Evolutionary conservation across 2,113 vertebrate genomes (phyloP).

Genomic region (Mus musculus): DNA sequence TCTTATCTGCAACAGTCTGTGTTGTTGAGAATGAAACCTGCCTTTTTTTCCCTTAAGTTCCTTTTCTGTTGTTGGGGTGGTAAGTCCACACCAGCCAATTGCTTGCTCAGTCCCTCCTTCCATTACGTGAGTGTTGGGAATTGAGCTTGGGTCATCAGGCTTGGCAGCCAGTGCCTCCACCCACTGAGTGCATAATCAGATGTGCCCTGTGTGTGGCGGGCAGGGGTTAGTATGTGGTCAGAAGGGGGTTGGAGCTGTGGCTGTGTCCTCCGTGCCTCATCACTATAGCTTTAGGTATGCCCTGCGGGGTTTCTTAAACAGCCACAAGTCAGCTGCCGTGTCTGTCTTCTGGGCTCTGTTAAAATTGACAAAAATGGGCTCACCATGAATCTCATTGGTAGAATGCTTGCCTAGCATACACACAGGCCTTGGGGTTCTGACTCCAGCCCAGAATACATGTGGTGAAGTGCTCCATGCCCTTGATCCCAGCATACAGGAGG

Average conservation of each 20-base stretch:
- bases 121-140: background rate
- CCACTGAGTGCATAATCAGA: too few relatives aligned
- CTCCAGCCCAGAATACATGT: background rate
- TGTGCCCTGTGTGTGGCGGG: background rate
- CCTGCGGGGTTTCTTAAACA: conserved; percentile 11
- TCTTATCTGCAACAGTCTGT: conserved; percentile 74
- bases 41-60: background rate
- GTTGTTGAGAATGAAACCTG: conserved; percentile 42
- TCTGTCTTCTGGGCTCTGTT: background rate
- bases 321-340: background rate
- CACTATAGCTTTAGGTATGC: background rate
- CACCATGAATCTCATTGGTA: background rate
- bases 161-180: background rate
- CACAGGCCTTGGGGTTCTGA: background rate
- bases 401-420: background rate
- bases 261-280: background rate
- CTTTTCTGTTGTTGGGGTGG: background rate
- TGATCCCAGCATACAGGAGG: too few relatives aligned
- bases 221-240: background rate
- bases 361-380: background rate
- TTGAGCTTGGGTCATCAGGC: background rate
- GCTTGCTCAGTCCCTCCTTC: background rate
- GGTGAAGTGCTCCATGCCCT: background rate
- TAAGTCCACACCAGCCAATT: background rate
- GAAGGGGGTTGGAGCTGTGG: background rate